Base-by-base conservation (phyloP, 2,888 invertebrate genomes). In the Troides aeacus region DNA sequence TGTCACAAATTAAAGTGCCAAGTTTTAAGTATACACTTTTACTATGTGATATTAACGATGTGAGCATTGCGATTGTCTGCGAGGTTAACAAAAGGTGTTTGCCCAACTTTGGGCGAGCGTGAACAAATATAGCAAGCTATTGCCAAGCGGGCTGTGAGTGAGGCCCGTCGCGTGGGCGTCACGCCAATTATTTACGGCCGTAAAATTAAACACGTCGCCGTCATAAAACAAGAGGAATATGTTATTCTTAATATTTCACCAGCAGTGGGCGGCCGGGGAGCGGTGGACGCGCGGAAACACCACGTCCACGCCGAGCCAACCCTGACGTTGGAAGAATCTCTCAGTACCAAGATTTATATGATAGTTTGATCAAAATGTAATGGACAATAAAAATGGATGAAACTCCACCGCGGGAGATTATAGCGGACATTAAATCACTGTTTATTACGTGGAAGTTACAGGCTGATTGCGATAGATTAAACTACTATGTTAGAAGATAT, bases 161-260 rank as follows among this genome's bases (percentile, higher is more conserved):
- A 56, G 67, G 63, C 53, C 68, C 53, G 23, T 12, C 63, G 56
- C 64, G 70, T 70, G 63, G 70, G 70, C 70, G 70, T 64, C 66
- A 62, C 64, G 71, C 68, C 72, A 78, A 77, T 81, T 75, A 81
- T 83, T 82, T 78, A 81, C 75, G 79, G 76, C 73, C 74, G 70
- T 78, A 77, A 78, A 81, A 80, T 79, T 77, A 81, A 80, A 80
- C 76, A 76, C 73, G 75, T 75, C 76, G 73, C 72, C 78, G 80
- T 83, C 83, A 80, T 83, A 83, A 82, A 82, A 82, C 76, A 77
- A 74, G 79, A 81, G 78, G 81, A 82, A 83, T 82, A 79, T 74
- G 75, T 77, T 78, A 74, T 74, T 77, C 72, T 73, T 76, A 73
- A 75, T 73, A 76, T 72, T 72, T 77, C 76, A 74, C 72, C 73